Evolutionary conservation across 2,888 invertebrate genomes (phyloP).

Genomic region (Nemotelus nigrinus): DNA sequence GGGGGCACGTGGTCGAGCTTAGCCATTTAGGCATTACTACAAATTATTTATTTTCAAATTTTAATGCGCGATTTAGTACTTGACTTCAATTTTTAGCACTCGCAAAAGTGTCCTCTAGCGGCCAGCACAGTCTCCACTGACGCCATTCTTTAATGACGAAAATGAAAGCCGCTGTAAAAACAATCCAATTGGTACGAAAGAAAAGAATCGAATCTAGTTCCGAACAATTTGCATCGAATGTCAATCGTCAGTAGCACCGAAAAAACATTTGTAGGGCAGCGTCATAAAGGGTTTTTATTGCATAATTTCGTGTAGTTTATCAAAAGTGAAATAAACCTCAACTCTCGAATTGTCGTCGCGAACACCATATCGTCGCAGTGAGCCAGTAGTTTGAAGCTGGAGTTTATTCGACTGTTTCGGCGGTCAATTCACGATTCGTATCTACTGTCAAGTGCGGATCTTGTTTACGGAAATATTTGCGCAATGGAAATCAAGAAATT

Average conservation of each 20-base stretch:
- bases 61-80: no score
- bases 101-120: no score
- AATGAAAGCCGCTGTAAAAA: constrained; percentile 13
- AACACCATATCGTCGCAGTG: background rate
- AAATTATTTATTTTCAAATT: no score
- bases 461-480: constrained; percentile 43
- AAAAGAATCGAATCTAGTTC: constrained; percentile 18
- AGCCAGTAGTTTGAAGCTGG: no score
- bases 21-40: no score
- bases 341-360: background rate
- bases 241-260: constrained; percentile 27
- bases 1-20: no score
- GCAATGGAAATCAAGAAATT: constrained; percentile 24
- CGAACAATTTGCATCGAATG: constrained; percentile 36
- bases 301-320: constrained; percentile 54
- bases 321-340: constrained; percentile 46
- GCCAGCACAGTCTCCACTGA: background rate
- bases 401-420: background rate
- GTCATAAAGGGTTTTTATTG: constrained; percentile 50
- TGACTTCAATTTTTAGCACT: no score
- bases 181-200: background rate
- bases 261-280: constrained; percentile 33
- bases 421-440: constrained; percentile 31
- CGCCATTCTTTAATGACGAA: constrained; percentile 5
- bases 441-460: constrained; percentile 15